Base-by-base conservation (phyloP, 2,888 invertebrate species). In the Formica aserva region DNA sequence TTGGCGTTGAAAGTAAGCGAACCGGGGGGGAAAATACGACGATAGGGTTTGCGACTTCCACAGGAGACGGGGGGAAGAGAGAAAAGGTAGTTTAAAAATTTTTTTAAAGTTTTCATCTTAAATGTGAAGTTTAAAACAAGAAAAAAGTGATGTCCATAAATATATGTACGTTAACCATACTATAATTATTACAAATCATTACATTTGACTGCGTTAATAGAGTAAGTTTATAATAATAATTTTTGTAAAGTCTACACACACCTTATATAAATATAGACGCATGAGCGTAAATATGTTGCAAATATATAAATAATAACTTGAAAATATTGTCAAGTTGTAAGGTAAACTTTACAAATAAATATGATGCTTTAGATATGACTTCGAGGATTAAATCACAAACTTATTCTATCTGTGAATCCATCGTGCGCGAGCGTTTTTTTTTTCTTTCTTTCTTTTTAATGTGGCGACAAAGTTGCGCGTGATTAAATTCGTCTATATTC, bases 401-500 rank as follows among this genome's bases (percentile, higher is more conserved):
- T 45, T 15, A 45, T 45, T n/a, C n/a, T 52, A 8, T 52, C n/a
- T 8, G 52, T n/a, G n/a, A 52, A n/a, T 52, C 2, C n/a, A 41
- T 74, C 29, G 60, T 35, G 72, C 38, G 26, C 38, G 57, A 26
- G 1, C 29, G 38, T 26, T n/a, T 52, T 52, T 48, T 18, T 52
- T 48, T 48, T 8, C 1, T 18, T 18, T 18, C 13, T 15, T 45
- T 45, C 5, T 18, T 26, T 26, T 26, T 26, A 26, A 5, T 2
- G 6, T 8, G n/a, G 8, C n/a, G n/a, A 18, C 18, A 18, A 52
- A 52, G n/a, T 52, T 6, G n/a, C 52, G 52, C 52, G 52, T 26
- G 57, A 77, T 77, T 66, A 55, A 55, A 55, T 77, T 77, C 65
- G 35, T 52, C 55, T 29, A 55, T 29, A 55, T 66, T 66, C 66